phyloP scores from a whole-genome alignment of 2,888 invertebrate species.

The Eurytoma californica region DNA sequence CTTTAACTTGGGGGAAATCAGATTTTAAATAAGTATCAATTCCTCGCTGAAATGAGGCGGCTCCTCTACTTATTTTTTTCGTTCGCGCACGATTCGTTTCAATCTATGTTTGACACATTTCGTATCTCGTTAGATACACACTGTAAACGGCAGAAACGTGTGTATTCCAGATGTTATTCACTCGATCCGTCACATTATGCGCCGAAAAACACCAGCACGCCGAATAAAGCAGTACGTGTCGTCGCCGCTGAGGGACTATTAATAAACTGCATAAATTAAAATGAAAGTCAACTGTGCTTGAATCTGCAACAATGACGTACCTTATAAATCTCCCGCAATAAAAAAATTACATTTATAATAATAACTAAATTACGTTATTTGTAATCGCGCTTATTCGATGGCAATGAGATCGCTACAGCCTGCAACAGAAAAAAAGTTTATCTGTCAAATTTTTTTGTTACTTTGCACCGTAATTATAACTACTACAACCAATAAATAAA shows the following conservation, averaged over 20 bases:
- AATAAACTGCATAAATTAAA: background rate
- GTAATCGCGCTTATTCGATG: too few relatives aligned
- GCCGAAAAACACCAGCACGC: background rate
- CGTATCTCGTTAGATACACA: slow-evolving; percentile 24
- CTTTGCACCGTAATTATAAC: too few relatives aligned
- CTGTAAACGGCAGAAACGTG: background rate
- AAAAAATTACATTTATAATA: too few relatives aligned
- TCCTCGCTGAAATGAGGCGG: background rate
- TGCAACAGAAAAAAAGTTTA: too few relatives aligned
- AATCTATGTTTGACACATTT: slow-evolving; percentile 1
- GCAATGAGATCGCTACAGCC: too few relatives aligned
- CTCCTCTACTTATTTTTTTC: background rate
- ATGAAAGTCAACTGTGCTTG: too few relatives aligned
- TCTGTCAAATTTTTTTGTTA: too few relatives aligned
- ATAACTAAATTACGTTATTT: too few relatives aligned
- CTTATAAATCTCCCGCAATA: too few relatives aligned
- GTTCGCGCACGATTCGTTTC: background rate
- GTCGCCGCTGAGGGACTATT: too few relatives aligned
- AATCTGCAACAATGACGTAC: too few relatives aligned
- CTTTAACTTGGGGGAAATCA: slow-evolving; percentile 12
- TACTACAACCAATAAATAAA: too few relatives aligned
- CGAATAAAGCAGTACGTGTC: background rate
- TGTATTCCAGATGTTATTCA: slow-evolving; percentile 13
- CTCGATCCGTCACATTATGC: background rate
- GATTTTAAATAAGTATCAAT: slow-evolving; percentile 11